phyloP scores from a whole-genome alignment of 1,140 invertebrate species.

The Hetaerina americana region DNA sequence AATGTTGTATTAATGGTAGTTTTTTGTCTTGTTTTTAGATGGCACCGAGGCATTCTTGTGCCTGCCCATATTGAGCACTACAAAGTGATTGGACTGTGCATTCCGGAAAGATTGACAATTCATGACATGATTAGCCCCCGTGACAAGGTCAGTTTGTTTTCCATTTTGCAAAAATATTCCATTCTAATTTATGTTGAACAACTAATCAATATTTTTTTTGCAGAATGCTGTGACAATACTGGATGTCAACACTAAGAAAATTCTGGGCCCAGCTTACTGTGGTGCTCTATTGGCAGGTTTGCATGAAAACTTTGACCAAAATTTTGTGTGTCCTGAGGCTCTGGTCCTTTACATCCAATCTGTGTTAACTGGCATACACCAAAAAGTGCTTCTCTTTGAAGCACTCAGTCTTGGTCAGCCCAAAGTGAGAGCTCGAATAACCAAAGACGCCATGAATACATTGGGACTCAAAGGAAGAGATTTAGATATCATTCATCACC shows the following conservation, averaged over 20 bases:
- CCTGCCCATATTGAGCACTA: constrained; percentile 16
- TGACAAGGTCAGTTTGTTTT: constrained; percentile 13
- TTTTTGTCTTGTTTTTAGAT: constrained; percentile 13
- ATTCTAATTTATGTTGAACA: neutral
- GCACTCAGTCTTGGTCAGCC: no score
- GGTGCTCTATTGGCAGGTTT: neutral
- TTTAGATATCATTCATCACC: no score
- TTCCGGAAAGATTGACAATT: constrained; percentile 20
- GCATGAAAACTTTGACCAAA: neutral
- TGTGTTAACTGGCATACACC: neutral
- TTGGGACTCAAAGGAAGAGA: no score
- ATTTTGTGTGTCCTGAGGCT: neutral
- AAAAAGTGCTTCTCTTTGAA: no score
- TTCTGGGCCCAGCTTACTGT: constrained; percentile 14
- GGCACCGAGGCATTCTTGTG: constrained; percentile 22
- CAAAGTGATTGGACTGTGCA: constrained; percentile 21
- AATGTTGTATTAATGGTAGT: neutral
- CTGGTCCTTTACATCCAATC: neutral
- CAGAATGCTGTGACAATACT: constrained; percentile 16
- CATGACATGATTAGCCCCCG: constrained; percentile 19
- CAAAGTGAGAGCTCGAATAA: no score
- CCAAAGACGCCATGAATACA: no score
- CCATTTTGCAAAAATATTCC: neutral
- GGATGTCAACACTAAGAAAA: constrained; percentile 5
- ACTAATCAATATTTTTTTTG: constrained; percentile 4